Base-by-base conservation (phyloP, 2,797 vertebrate species). In the Cynopterus sphinx region DNA sequence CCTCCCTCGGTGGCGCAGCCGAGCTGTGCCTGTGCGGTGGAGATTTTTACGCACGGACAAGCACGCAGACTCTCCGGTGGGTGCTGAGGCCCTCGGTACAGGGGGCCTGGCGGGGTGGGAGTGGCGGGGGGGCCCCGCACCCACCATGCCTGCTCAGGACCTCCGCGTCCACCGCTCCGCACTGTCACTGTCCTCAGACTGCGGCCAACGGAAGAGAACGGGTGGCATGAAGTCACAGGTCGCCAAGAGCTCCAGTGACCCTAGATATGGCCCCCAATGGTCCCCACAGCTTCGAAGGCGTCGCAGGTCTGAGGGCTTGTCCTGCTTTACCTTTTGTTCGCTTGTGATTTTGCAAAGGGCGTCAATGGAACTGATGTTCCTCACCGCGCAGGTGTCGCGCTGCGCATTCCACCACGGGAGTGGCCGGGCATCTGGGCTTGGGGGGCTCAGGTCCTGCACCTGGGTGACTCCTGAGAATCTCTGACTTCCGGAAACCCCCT, bases 401-500 rank as follows among this genome's bases (percentile, higher is more conserved):
- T 33, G 33, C 1, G 4, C 19, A 41, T 39, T 73, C 31, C 94
- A 43, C 74, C 2, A 43, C 74, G 2, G 28, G 6, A 1, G 0
- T 10, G 26, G 28, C 28, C 16, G 1, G 0, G 36, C 15, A 10
- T 26, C 8, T 3, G 2, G 9, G 70, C 19, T 51, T 24, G 33
- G 9, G 24, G n/a, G 0, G 1, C 3, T 0, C 0, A 1, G 1
- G 0, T 26, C 33, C 19, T 10, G 43, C 31, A 65, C 28, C 41
- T 0, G 3, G 53, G 63, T 7, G 46, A 85, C 16, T 53, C 49
- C 22, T 3, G 26, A 41, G 8, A 68, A 26, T 21, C 26, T 16
- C 24, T n/a, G 67, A 31, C 41, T 61, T 74, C 46, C 2, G 17
- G 46, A 17, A 59, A n/a, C 19, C 13, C 19, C 22, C 57, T 5